Conservation (phyloP, 2,888 invertebrate genomes). For the Chelonus formosanus region DNA sequence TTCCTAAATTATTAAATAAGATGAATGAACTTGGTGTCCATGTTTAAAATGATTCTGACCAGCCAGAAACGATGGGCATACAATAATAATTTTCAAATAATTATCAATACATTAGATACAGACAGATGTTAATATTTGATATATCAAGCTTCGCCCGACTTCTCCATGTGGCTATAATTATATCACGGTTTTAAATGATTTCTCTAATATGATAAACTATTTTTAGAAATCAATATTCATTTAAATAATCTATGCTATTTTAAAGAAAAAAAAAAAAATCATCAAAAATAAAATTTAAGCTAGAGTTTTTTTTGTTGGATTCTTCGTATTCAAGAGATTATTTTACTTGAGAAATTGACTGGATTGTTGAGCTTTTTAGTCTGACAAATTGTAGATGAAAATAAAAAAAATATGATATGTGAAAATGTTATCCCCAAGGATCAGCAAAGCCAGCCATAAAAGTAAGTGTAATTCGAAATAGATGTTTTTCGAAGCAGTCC, state of each 20-base stretch:
- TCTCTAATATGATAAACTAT: neutral
- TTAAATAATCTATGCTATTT: too few species aligned
- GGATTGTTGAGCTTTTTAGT: neutral
- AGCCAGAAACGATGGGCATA: neutral
- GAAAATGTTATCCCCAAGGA: constrained; percentile 11
- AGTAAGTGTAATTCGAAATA: constrained; percentile 12
- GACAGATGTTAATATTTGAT: too few species aligned
- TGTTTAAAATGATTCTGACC: neutral
- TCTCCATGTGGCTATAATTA: constrained; percentile 32
- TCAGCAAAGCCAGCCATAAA: constrained; percentile 14
- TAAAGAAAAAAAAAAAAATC: too few species aligned
- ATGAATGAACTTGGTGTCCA: neutral
- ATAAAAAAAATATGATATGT: constrained; percentile 1
- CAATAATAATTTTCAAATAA: neutral
- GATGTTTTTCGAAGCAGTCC: constrained; percentile 3
- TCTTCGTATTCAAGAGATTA: too few species aligned
- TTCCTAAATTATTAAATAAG: constrained; percentile 3
- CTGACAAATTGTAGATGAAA: neutral
- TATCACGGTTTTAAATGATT: constrained; percentile 17
- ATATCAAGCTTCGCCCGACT: too few species aligned
- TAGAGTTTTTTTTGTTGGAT: too few species aligned
- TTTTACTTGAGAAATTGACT: too few species aligned
- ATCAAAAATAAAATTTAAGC: neutral
- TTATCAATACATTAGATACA: too few species aligned
- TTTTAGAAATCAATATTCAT: too few species aligned